Evolutionary conservation across 2,113 vertebrate genomes (phyloP), one percentile per base, ranked within the genome.

Genomic region (Pluvianellus socialis): DNA sequence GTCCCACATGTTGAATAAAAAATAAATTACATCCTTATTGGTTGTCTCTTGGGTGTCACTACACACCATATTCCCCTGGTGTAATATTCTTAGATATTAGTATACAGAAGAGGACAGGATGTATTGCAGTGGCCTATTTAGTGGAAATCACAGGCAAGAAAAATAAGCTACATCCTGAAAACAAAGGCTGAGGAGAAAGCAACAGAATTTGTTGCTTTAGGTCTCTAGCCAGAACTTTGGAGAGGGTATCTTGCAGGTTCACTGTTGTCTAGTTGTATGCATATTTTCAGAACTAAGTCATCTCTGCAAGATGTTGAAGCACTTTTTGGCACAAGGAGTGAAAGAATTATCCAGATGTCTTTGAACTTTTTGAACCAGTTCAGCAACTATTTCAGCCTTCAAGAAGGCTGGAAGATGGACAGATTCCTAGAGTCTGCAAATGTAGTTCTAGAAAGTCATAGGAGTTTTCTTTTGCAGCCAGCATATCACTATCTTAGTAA

Each of bases 281-380:
- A 27, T 88, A 79, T 81, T 95, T 96, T 86, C 62, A 70, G 56
- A 85, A 79, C 28, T 66, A 86, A 81, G 74, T 84, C 12, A 90
- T 61, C 45, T 63, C 74, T 72, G 59, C 70, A 88, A 86, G 84
- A 75, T 20, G 18, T 87, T 68, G 38, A 71, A 83, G 59, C 53
- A 74, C 53, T 49, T 70, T 75, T 33, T 88, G 61, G 56, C 79
- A 49, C 5, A 3, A 42, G 22, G 44, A 28, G 80, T 74, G 77
- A 88, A 90, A 68, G 12, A 77, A 56, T 73, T 82, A 45, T 33
- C 85, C 76, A 68, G 50, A 63, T 50, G 17, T 76, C 55, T 80
- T 63, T 55, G 80, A 85, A 80, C 52, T 90, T 71, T 70, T 72
- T 77, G 42, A 94, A 76, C 42, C 2, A 86, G 20, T 52, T 77